Base-by-base conservation (phyloP, 2,888 invertebrate genomes). In the Apamea sordens region DNA sequence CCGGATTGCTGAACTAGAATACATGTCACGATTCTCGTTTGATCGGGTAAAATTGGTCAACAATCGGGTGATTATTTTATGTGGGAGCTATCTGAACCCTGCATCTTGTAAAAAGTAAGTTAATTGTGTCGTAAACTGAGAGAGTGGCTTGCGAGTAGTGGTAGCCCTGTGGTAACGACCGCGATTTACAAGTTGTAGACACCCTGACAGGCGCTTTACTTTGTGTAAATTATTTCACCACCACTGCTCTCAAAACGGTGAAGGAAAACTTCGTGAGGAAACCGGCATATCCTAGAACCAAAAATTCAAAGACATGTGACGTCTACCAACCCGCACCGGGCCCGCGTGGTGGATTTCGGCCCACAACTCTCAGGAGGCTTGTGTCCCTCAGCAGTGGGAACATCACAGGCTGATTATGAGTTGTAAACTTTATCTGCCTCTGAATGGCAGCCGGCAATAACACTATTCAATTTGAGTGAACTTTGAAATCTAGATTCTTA, bases 11-110 rank as follows among this genome's bases (percentile, higher is more conserved):
- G 32, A 61, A 67, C 41, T 15, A 64, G 44, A 36, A 70, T 59
- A 59, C 21, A 82, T 36, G 82, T 61, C 74, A 67, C 65, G 67
- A 74, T 68, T 82, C 32, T 82, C 10, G 18, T 36, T 75, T 15
- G n/a, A 68, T 75, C 24, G 5, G 44, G 18, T 75, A 56, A 53
- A 36, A 28, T 82, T 75, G 82, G 53, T 47, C 75, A 75, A 82
- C 44, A 63, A 63, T 82, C 44, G 50, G 15, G 0, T 21, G 32
- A 56, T n/a, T 73, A 65, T 56, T 65, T 63, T 76, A 53, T 47
- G 74, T 47, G 13, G 47, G n/a, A 47, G 61, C n/a, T 78, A 59
- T 50, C 6, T 78, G 47, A 18, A 59, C 15, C 18, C 28, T 24
- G 10, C 28, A 5, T 53, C 24, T 56, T 56, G 4, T 44, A 56